These are phyloP conservation scores for Conopomorpha cramerella DNA, from an alignment of 1,140 invertebrate genomes.

Conservation along the genomic window DNA sequence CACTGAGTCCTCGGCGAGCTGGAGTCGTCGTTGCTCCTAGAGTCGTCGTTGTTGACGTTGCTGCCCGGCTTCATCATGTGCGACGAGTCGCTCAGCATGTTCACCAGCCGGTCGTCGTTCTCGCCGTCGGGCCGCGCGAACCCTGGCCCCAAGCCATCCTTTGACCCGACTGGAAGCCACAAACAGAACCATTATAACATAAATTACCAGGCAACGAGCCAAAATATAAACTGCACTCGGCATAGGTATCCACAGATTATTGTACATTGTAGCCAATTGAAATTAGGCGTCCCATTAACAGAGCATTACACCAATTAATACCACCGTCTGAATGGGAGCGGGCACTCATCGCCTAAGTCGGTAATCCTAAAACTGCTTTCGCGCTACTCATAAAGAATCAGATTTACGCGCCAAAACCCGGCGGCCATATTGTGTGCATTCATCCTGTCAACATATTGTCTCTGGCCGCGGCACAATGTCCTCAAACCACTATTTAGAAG, in stretches of 20 bases:
- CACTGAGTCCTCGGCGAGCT: slow-evolving; percentile 80
- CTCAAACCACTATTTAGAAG: slow-evolving; percentile 30
- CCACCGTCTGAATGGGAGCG: slow-evolving; percentile 33
- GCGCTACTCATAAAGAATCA: slow-evolving; percentile 42
- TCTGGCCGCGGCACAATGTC: slow-evolving; percentile 35
- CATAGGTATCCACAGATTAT: no score
- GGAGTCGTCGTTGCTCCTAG: slow-evolving; percentile 76
- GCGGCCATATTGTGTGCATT: slow-evolving; percentile 40
- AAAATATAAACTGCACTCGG: no score
- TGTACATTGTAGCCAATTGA: slow-evolving; percentile 24
- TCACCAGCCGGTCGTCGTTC: slow-evolving; percentile 90
- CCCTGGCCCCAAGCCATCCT: slow-evolving; percentile 72
- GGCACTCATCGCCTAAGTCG: slow-evolving; percentile 39
- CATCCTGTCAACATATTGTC: slow-evolving; percentile 53
- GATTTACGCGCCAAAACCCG: slow-evolving; percentile 40
- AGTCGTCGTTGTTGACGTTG: slow-evolving; percentile 62
- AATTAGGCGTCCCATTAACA: slow-evolving; percentile 53
- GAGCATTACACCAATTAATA: slow-evolving; percentile 24
- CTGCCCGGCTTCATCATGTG: slow-evolving; percentile 66
- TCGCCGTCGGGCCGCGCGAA: slow-evolving; percentile 76
- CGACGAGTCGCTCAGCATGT: slow-evolving; percentile 90
- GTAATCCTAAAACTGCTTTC: slow-evolving; percentile 41
- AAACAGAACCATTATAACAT: neutral
- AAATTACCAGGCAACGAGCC: neutral
- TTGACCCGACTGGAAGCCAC: slow-evolving; percentile 68